Base-by-base conservation (phyloP, 2,113 vertebrate genomes). In the Excalfactoria chinensis region DNA sequence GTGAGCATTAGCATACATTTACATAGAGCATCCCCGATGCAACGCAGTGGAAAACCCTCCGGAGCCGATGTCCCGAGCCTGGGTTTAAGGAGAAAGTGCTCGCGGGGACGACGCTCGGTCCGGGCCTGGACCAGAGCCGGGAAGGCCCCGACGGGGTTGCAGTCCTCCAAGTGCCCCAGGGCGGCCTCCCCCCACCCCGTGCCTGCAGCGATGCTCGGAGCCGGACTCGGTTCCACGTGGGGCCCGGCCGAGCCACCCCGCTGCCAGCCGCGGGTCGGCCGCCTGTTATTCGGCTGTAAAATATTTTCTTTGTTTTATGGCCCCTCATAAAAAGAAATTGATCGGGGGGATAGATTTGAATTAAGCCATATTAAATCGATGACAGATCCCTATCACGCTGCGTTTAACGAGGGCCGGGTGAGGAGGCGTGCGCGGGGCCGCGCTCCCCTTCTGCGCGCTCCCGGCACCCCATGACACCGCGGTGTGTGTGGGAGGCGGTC, bases 301-400 rank as follows among this genome's bases (percentile, higher is more conserved):
- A 88, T 93, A 91, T 96, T 96, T 89, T 91, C 71, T 78, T 95
- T 96, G 87, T 86, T 97, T 97, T 95, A 96, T 93, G 93, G 93
- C 74, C 82, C 41, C 89, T 95, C 95, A 96, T 97, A 96, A 97
- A 97, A 97, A 95, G 75, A 95, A 97, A 98, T 98, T 97, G 96
- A 98, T 98, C 96, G 77, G 92, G 95, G 97, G 97, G 89, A 96
- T 98, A 95, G 97, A 95, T 98, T 97, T 96, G 97, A 97, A 99
- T 98, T 96, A 97, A 98, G 98, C 98, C 97, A 86, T 98, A 97
- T 97, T 97, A 98, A 98, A 98, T 98, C 97, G 96, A 98, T 98
- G 98, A 98, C 98, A 98, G 98, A 97, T 97, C 91, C 97, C 90
- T 79, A 98, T 97, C 98, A 98, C 72, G 98, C 98, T 98, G 98